Base-by-base conservation (phyloP, 2,888 invertebrate species). In the Disparrhopalites patrizii region DNA sequence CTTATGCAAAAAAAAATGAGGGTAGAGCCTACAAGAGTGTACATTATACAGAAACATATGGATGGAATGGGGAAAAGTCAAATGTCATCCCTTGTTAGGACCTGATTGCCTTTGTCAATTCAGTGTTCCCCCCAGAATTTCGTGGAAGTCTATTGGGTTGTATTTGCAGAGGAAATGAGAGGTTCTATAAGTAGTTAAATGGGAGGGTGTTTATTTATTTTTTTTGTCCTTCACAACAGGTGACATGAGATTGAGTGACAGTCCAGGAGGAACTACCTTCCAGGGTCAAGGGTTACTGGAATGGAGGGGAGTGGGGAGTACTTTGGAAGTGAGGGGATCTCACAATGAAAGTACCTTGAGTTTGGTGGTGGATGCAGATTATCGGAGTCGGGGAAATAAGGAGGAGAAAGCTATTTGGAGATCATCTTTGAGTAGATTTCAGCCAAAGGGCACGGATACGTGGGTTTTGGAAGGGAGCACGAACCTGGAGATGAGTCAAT, bases 401-500 rank as follows among this genome's bases (percentile, higher is more conserved):
- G 54, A 40, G 1, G 61, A 70, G 51, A 68, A 51, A 8, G 66
- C 66, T 28, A 66, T 52, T 62, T 70, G 66, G 55, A 62, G 51
- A 38, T 67, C 69, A 47, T 76, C 83, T 84, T 56, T 81, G 85
- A 0, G 79, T 84, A 3, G n/a, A 23, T 25, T 27, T 38, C 31
- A 31, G 13, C 28, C 52, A 2, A 15, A 18, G 15, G 52, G 5
- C 15, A 25, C 23, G 20, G 31, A 33, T 10, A 58, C n/a, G 1
- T 36, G 83, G 7, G 83, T 85, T 70, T 78, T 86, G 72, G 83
- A 85, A 51, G 88, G 87, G 0, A 85, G 86, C 65, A 78, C 89
- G 57, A 85, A 85, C 50, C 81, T 92, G 73, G 84, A 85, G 66
- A 88, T 89, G 13, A 86, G 89, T 0, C 89, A 90, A 0, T 90